Conservation (phyloP, 2,888 invertebrate species). For the Epinotia bilunana region DNA sequence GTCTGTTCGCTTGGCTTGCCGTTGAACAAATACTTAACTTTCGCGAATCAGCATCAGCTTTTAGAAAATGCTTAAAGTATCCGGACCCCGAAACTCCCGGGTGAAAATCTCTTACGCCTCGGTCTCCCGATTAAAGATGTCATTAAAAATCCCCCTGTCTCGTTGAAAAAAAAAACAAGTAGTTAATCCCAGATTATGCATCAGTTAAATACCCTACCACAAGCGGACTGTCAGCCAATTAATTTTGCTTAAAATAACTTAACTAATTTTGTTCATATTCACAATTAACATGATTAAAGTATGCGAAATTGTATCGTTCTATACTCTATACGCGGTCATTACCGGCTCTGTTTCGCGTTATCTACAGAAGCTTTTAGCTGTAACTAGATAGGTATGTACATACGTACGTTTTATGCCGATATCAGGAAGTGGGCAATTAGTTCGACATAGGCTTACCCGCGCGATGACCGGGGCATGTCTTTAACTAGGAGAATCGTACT, state of each 20-base stretch:
- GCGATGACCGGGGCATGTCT: constrained; percentile 23
- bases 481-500: constrained; percentile 33
- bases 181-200: too few relatives aligned
- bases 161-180: too few relatives aligned
- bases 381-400: constrained; percentile 1
- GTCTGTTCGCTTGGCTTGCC: too few relatives aligned
- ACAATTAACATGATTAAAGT: neutral
- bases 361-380: constrained; percentile 29
- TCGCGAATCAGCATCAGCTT: too few relatives aligned
- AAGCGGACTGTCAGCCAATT: neutral
- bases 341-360: constrained; percentile 7
- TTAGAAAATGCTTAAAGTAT: too few relatives aligned
- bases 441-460: constrained; percentile 11
- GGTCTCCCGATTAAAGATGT: too few relatives aligned
- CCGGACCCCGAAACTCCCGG: too few relatives aligned
- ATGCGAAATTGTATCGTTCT: constrained; percentile 9
- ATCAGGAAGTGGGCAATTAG: constrained; percentile 39
- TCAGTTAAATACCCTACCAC: too few relatives aligned
- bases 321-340: constrained; percentile 11
- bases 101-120: too few relatives aligned
- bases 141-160: too few relatives aligned
- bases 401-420: constrained; percentile 34
- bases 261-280: neutral
- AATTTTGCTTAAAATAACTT: neutral
- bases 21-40: too few relatives aligned